Percentiles rank a stretch among this genome's conserved stretches.
These are phyloP conservation scores for Ostrea edulis DNA, from an alignment of 1,140 invertebrate species.

Conservation along the genomic window DNA sequence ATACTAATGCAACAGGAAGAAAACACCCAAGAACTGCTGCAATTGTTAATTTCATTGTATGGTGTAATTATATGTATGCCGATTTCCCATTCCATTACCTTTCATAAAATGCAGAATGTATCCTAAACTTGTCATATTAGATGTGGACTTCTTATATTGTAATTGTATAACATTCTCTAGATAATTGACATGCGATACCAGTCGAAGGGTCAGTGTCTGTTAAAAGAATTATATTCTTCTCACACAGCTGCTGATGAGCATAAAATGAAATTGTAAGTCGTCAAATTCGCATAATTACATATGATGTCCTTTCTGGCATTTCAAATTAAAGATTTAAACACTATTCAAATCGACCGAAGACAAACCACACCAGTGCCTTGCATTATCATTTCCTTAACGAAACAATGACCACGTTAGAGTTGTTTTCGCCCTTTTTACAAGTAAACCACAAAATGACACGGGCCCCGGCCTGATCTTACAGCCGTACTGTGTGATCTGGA, in stretches of 20 bases:
- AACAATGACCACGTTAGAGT: background rate
- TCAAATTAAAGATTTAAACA: background rate
- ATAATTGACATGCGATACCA: background rate
- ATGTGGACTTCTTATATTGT: too few relatives aligned
- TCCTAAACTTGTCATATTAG: too few relatives aligned
- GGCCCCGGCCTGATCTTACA: background rate
- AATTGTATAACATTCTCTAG: too few relatives aligned
- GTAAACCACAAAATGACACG: slow-evolving; percentile 27
- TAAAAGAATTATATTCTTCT: background rate
- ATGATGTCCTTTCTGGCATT: background rate
- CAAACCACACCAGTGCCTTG: background rate
- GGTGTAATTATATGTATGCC: too few relatives aligned
- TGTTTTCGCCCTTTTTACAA: slow-evolving; percentile 29
- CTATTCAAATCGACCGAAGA: background rate
- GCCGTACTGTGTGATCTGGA: background rate
- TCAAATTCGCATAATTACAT: background rate
- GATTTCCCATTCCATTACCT: too few relatives aligned
- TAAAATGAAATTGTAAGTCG: background rate
- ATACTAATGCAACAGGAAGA: too few relatives aligned
- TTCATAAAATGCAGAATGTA: too few relatives aligned
- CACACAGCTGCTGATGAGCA: background rate
- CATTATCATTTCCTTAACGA: background rate
- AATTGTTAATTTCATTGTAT: too few relatives aligned
- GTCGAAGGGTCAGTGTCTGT: background rate
- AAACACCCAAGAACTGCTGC: too few relatives aligned